Conservation (phyloP, 2,888 invertebrate species). For the Pandemis corylana region DNA sequence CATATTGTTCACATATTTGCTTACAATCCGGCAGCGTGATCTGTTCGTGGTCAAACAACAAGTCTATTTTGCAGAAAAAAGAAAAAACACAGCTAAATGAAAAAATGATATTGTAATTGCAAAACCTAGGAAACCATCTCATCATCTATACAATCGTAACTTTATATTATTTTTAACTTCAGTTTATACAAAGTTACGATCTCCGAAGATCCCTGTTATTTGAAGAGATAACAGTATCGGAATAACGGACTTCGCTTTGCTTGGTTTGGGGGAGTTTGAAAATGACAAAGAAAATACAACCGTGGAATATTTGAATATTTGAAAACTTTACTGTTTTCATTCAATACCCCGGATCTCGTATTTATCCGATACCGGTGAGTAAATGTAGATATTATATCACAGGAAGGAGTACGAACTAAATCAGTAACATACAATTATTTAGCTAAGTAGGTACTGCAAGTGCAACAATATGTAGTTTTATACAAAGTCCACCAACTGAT, state of each 20-base stretch:
- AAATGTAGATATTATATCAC: not conserved
- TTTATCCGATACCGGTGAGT: not conserved
- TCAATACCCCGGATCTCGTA: not conserved
- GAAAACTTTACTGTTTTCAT: not conserved
- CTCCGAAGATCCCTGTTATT: constrained; percentile 7
- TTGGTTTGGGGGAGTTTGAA: constrained; percentile 8
- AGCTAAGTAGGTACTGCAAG: too few relatives aligned
- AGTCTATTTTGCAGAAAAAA: too few relatives aligned
- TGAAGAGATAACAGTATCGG: constrained; percentile 16
- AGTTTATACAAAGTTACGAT: constrained; percentile 25
- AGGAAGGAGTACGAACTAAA: too few relatives aligned
- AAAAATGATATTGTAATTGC: not conserved
- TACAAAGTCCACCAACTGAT: too few relatives aligned
- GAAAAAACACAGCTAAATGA: too few relatives aligned
- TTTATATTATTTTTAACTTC: constrained; percentile 17
- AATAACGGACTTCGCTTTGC: constrained; percentile 3
- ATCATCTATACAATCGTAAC: not conserved
- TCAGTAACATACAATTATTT: too few relatives aligned
- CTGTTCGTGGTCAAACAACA: too few relatives aligned
- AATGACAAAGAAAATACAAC: constrained; percentile 3
- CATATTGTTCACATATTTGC: too few relatives aligned
- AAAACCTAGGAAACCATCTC: not conserved
- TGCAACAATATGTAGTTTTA: too few relatives aligned
- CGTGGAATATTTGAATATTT: not conserved
- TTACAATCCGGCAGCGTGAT: too few relatives aligned